Base-by-base conservation (phyloP, 2,888 invertebrate genomes). In the Phytoseiulus persimilis region DNA sequence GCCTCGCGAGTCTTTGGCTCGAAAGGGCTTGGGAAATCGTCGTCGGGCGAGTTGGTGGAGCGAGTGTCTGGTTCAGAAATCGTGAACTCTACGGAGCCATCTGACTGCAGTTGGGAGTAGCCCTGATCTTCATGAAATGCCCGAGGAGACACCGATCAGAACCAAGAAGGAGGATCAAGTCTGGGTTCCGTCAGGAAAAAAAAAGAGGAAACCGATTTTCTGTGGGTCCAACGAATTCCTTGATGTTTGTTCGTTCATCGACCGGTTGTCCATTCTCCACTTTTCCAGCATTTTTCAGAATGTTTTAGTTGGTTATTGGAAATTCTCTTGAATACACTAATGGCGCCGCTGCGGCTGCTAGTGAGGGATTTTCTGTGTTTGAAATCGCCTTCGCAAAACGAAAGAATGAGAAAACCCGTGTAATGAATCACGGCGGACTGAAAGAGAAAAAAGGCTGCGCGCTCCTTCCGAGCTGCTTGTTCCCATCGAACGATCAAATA, bases 331-430 rank as follows among this genome's bases (percentile, higher is more conserved):
- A 65, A 65, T 65, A 18, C 65, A 1, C 65, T 65, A 65, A 65
- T 65, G 65, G 11, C 65, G 65, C 65, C 1, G 14, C 65, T 2
- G 65, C 18, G 1, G 65, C 23, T 18, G 65, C 28, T 28, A 1
- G 65, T 28, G 65, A 23, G 65, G 18, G 65, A 65, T 65, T 39
- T 39, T 39, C 39, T 39, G 39, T 39, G 9, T 39, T 65, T 1
- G 65, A 65, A 65, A 65, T 65, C 65, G 65, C 65, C 65, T 65
- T 65, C 65, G 65, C 65, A 65, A 65, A 65, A 65, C 65, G 65
- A 28, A 28, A 28, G 23, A 65, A 2, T 65, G 65, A 65, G 65
- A 65, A 28, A 28, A 65, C 65, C 65, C 65, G 28, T 65, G 65
- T 65, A 65, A 65, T 65, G 65, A 65, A 65, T 65, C 65, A 65